A percentile compares a stretch with the other conserved stretches of the same genome.
These are phyloP conservation scores for Eciton burchellii DNA, from an alignment of 1,140 invertebrate species.

Conservation along the genomic window DNA sequence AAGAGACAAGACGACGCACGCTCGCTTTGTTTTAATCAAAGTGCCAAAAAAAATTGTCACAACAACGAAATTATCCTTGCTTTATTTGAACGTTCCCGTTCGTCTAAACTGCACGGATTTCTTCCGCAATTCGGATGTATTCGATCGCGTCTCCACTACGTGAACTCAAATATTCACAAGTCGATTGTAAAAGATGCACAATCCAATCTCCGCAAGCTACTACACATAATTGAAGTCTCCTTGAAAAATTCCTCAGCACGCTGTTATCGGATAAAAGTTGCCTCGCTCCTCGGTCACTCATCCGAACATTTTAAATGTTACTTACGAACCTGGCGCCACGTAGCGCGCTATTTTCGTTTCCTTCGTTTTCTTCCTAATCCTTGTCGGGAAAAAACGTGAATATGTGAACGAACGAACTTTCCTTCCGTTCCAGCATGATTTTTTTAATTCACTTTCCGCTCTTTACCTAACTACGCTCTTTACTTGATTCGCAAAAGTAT, in stretches of 20 bases:
- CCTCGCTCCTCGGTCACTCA: conserved; percentile 38
- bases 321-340: conserved; percentile 26
- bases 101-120: conserved; percentile 9
- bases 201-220: conserved; percentile 71
- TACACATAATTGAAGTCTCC: conserved; percentile 63
- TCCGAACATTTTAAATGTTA: conserved; percentile 58
- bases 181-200: conserved; percentile 77
- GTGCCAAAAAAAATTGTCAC: not conserved
- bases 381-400: conserved; percentile 27
- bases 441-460: conserved; percentile 48
- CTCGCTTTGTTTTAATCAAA: conserved; percentile 21
- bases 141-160: conserved; percentile 18
- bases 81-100: conserved; percentile 30
- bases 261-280: conserved; percentile 46
- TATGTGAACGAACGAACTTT: conserved; percentile 32
- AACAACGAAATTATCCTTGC: conserved; percentile 26
- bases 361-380: not conserved
- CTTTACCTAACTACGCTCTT: not conserved
- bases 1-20: not conserved
- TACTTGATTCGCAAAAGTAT: no score
- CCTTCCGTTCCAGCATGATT: not conserved
- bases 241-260: conserved; percentile 59
- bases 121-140: conserved; percentile 16
- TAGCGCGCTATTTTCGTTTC: not conserved
- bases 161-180: conserved; percentile 74